phyloP scores from a whole-genome alignment of 2,888 invertebrate genomes.

The Tetramorium bicarinatum region DNA sequence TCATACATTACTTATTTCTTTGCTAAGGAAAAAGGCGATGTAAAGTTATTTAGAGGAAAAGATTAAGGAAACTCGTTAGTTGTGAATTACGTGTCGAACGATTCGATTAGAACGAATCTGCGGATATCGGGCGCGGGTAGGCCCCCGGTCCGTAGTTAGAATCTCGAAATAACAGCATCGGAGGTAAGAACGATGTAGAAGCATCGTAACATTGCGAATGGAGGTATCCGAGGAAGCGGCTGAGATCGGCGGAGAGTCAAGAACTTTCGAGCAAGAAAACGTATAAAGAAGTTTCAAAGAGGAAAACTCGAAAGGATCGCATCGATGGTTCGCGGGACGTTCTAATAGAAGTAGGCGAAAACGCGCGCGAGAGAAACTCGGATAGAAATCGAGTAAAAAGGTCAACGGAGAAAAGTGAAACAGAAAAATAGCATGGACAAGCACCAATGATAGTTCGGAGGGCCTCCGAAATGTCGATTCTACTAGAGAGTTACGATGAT shows the following conservation, averaged over 20 bases:
- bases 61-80: conserved; percentile 34
- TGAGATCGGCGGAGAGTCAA: conserved; percentile 69
- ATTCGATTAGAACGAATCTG: conserved; percentile 19
- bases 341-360: conserved; percentile 75
- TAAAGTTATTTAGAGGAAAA: background rate
- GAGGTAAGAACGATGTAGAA: conserved; percentile 54
- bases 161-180: conserved; percentile 54
- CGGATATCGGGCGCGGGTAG: conserved; percentile 12
- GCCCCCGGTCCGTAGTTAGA: conserved; percentile 56
- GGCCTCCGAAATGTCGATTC: conserved; percentile 56
- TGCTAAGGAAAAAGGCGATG: too few relatives aligned
- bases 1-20: background rate
- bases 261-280: conserved; percentile 73
- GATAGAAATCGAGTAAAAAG: conserved; percentile 62
- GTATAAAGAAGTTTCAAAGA: conserved; percentile 75
- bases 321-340: conserved; percentile 69
- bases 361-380: conserved; percentile 64
- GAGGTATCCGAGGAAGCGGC: conserved; percentile 60
- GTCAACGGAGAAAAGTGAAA: conserved; percentile 52
- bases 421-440: conserved; percentile 65
- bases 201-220: conserved; percentile 64
- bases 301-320: conserved; percentile 71
- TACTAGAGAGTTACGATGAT: conserved; percentile 43
- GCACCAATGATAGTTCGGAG: conserved; percentile 58
- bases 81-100: conserved; percentile 39